Evolutionary conservation across 2,888 invertebrate species (phyloP), one percentile per base, ranked within the genome.

Genomic region (Harpalus rubripes): DNA sequence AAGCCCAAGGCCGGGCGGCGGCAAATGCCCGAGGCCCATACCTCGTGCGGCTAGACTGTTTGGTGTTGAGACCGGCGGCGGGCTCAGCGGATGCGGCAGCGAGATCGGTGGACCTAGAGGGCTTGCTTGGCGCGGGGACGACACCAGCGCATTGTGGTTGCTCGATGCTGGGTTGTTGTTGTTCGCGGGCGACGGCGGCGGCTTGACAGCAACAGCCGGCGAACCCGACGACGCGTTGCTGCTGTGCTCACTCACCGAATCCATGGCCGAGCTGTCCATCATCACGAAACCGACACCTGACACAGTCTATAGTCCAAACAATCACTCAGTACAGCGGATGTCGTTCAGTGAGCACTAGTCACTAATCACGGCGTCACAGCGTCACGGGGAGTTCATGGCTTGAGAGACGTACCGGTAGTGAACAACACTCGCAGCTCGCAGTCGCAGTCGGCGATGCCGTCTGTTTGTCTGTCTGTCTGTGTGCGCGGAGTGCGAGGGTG

Each of bases 1-100:
- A 88, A 97, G 93, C 56, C 97, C 96, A 87, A 97, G 93, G 52
- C 96, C 96, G 84, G 96, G 96, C 86, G 96, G 96, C 89, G 96
- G 96, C 90, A 97, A 92, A 87, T 96, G 96, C 86, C 96, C 95
- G 91, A 95, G 95, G 86, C 96, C 95, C 93, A 95, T 93, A 87
- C 93, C 93, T 86, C 93, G 91, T 63, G 93, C 92, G 39, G 92
- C 93, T 89, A 95, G 92, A 81, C 94, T 93, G 88, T 95, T 94
- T 88, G 94, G 94, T 80, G 93, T 93, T 80, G 94, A 92, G 79
- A 94, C 92, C 84, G 94, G 95, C 87, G 94, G 94, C 86, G 94
- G 94, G 89, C 94, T 94, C 65, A 94, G 90, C 87, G 94, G 94
- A 87, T 94, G 94, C 78, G 93, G 93, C 91, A 94, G 92, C 81